A percentile compares a stretch with the other conserved stretches of the same genome.
Evolutionary conservation across 1,140 invertebrate species (phyloP).

Genomic region (Paracyclopina nana): DNA sequence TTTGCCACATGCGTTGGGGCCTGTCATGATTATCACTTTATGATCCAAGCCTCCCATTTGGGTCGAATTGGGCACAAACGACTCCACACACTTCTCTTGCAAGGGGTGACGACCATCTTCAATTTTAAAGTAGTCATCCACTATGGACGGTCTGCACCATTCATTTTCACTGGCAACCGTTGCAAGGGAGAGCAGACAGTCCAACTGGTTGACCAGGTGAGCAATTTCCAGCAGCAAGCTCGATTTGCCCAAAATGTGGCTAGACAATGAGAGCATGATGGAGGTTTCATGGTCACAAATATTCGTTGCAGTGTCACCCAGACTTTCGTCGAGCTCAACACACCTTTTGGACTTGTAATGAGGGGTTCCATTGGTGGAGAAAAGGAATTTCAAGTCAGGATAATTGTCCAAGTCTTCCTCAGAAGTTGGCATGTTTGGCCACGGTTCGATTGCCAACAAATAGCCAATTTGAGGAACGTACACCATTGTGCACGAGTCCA

Average conservation of each 20-base stretch:
- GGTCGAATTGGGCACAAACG: conserved; percentile 47
- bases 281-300: conserved; percentile 16
- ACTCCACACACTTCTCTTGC: conserved; percentile 39
- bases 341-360: conserved; percentile 17
- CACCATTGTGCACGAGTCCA: conserved; percentile 47
- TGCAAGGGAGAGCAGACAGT: conserved; percentile 48
- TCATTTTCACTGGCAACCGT: conserved; percentile 44
- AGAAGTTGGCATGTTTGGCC: too few species aligned
- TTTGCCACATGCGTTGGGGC: conserved; percentile 78
- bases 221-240: conserved; percentile 1
- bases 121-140: conserved; percentile 37
- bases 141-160: conserved; percentile 44
- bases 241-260: conserved; percentile 3
- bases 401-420: conserved; percentile 9
- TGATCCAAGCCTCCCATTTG: conserved; percentile 32
- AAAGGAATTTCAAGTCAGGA: not conserved
- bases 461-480: conserved; percentile 64
- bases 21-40: conserved; percentile 55
- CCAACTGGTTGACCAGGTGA: conserved; percentile 15
- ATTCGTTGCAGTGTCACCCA: conserved; percentile 14
- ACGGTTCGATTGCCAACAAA: conserved; percentile 37
- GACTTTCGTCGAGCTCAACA: conserved; percentile 16
- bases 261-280: conserved; percentile 7
- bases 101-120: conserved; percentile 54
- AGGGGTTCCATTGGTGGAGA: conserved; percentile 1